These are phyloP conservation scores for Torymus texanus DNA, from an alignment of 2,888 invertebrate genomes.

Conservation along the genomic window DNA sequence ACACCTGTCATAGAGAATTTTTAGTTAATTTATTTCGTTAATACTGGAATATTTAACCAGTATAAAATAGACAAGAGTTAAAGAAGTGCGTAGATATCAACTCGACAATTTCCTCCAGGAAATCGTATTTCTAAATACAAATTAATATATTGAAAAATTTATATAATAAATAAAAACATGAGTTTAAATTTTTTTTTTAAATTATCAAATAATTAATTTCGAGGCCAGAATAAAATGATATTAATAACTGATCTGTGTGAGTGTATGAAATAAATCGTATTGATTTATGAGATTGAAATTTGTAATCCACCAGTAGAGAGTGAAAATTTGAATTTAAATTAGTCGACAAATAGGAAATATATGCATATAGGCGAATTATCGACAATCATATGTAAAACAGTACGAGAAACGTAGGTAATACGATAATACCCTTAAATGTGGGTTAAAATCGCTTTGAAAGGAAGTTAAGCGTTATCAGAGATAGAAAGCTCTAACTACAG, in stretches of 20 bases:
- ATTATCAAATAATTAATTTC: not conserved
- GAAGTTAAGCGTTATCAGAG: no score
- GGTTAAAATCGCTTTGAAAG: no score
- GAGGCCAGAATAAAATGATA: not conserved
- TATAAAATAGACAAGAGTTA: no score
- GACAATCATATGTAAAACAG: not conserved
- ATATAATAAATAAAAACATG: not conserved
- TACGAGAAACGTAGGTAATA: not conserved
- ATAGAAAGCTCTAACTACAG: no score
- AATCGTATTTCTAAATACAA: no score
- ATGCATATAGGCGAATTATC: conserved; percentile 1
- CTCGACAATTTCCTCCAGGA: no score
- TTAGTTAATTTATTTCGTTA: no score
- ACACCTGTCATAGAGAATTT: no score
- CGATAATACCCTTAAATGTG: not conserved
- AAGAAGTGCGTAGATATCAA: no score
- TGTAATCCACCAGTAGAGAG: not conserved
- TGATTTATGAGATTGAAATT: not conserved
- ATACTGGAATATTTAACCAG: no score
- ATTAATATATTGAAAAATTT: not conserved
- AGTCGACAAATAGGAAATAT: not conserved
- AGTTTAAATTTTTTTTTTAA: not conserved
- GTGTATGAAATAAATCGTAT: not conserved
- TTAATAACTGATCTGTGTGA: not conserved
- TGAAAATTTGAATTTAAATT: not conserved